A percentile compares a stretch with the other conserved stretches of the same genome.
These are phyloP conservation scores for Sinohyriopsis cumingii DNA, from an alignment of 2,888 invertebrate species.

Conservation along the genomic window DNA sequence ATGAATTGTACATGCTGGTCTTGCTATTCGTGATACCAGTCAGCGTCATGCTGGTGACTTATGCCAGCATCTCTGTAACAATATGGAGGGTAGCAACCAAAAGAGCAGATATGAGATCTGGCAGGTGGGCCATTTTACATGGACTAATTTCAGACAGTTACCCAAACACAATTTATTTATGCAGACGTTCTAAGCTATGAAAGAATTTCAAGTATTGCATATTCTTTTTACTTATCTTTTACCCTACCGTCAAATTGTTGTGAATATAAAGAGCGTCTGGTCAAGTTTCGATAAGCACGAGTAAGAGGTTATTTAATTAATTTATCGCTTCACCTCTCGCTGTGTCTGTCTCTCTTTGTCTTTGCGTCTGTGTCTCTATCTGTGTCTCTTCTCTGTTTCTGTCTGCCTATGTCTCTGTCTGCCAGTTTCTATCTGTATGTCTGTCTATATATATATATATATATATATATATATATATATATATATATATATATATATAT, in stretches of 20 bases:
- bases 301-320: too few species aligned
- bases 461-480: too few species aligned
- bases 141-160: neutral
- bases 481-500: too few species aligned
- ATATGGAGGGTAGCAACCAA: constrained; percentile 78
- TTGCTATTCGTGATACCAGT: constrained; percentile 79
- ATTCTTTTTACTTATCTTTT: neutral
- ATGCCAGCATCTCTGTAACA: constrained; percentile 79
- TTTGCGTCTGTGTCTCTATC: too few species aligned
- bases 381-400: too few species aligned
- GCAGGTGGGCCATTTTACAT: constrained; percentile 40
- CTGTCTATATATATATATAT: too few species aligned
- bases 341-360: too few species aligned
- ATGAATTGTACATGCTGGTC: constrained; percentile 79
- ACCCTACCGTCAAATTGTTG: neutral
- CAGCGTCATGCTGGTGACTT: constrained; percentile 79
- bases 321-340: too few species aligned
- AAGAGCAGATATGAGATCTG: constrained; percentile 77
- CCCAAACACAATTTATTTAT: neutral
- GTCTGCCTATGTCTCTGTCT: too few species aligned
- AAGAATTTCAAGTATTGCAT: neutral
- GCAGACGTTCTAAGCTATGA: neutral
- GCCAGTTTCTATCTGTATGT: too few species aligned
- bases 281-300: too few species aligned
- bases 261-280: too few species aligned